phyloP scores from a whole-genome alignment of 2,113 vertebrate genomes.

The Caretta caretta region DNA sequence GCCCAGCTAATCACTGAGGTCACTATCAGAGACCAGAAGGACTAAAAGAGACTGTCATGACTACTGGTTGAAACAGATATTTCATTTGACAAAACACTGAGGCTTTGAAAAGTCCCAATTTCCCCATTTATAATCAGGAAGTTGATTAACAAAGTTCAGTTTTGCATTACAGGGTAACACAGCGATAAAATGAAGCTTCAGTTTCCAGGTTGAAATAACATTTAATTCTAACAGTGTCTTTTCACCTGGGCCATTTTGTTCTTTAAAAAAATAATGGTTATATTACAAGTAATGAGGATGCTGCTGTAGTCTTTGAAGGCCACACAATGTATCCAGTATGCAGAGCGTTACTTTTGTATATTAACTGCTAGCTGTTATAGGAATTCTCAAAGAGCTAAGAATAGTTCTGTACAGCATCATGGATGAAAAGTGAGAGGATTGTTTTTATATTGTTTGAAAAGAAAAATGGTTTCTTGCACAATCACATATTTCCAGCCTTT shows the following conservation, averaged over 20 bases:
- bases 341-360: constrained; percentile 12
- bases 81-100: constrained; percentile 58
- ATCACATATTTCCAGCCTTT: not conserved
- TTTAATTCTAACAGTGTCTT: constrained; percentile 43
- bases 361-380: constrained; percentile 4
- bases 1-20: constrained; percentile 61
- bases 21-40: constrained; percentile 62
- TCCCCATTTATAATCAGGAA: constrained; percentile 44
- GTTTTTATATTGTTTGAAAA: not conserved
- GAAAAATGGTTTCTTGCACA: constrained; percentile 21
- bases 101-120: constrained; percentile 46
- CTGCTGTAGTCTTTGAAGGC: constrained; percentile 46
- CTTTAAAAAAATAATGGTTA: constrained; percentile 3
- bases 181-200: constrained; percentile 49
- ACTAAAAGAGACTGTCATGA: not conserved
- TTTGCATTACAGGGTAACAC: not conserved
- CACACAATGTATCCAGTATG: not conserved
- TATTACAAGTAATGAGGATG: constrained; percentile 41
- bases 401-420: not conserved
- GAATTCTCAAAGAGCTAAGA: constrained; percentile 5
- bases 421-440: constrained; percentile 17
- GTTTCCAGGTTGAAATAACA: constrained; percentile 59
- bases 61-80: constrained; percentile 34
- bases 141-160: constrained; percentile 60
- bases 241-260: constrained; percentile 55